Conservation (phyloP, 2,888 invertebrate species). For the Stramonita haemastoma region DNA sequence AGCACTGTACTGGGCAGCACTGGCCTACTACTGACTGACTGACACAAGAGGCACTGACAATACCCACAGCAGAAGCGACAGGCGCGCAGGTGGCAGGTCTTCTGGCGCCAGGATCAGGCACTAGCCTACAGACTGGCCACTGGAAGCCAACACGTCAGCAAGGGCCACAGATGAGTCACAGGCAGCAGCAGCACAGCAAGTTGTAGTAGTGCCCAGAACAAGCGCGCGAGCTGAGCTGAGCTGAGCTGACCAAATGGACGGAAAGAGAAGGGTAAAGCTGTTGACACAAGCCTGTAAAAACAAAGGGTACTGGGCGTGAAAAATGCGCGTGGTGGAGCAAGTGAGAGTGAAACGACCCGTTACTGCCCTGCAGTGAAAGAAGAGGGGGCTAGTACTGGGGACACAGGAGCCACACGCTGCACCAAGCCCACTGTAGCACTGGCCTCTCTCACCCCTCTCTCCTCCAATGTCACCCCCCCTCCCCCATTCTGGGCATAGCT, state of each 20-base stretch:
- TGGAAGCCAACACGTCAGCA: too few relatives aligned
- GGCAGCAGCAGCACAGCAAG: too few relatives aligned
- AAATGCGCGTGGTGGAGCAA: background rate
- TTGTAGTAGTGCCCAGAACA: too few relatives aligned
- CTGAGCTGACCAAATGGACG: background rate
- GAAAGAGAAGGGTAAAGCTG: background rate
- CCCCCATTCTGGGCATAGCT: conserved; percentile 4
- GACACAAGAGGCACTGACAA: too few relatives aligned
- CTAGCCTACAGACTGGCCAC: too few relatives aligned
- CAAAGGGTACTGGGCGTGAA: background rate
- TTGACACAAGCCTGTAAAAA: conserved; percentile 29
- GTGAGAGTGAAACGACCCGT: background rate
- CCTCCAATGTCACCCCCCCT: background rate
- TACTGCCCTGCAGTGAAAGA: background rate
- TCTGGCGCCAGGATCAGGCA: too few relatives aligned
- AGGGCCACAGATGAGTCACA: too few relatives aligned
- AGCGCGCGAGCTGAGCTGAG: too few relatives aligned
- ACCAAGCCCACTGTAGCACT: background rate
- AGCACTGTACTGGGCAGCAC: too few relatives aligned
- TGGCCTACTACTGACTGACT: too few relatives aligned
- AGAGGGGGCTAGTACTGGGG: background rate
- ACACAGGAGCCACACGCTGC: background rate
- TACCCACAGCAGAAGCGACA: too few relatives aligned
- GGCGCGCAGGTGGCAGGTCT: too few relatives aligned
- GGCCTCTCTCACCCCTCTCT: background rate